Evolutionary conservation across 2,888 invertebrate species (phyloP).

Genomic region (Galeruca laticollis): DNA sequence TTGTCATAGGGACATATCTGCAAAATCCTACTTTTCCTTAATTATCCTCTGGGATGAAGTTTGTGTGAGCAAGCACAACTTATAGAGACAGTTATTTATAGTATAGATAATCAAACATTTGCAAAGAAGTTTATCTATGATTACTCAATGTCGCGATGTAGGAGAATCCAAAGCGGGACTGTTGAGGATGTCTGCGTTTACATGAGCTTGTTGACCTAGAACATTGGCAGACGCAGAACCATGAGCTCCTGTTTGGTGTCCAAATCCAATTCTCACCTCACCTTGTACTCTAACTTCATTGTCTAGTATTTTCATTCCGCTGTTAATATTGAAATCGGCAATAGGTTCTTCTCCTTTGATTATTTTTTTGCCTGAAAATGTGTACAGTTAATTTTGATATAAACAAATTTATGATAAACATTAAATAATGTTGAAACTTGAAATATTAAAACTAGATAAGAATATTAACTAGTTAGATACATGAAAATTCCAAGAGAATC

Average conservation of each 20-base stretch:
- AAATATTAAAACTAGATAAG: no score
- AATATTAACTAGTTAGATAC: no score
- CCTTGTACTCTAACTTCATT: conserved; percentile 16
- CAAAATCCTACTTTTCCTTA: no score
- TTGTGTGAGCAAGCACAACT: no score
- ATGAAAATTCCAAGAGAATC: no score
- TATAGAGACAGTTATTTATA: no score
- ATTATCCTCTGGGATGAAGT: no score
- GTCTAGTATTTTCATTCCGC: conserved; percentile 8
- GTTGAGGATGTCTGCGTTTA: conserved; percentile 10
- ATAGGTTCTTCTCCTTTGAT: conserved; percentile 13
- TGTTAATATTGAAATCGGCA: background rate
- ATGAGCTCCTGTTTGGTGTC: conserved; percentile 14
- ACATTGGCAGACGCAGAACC: background rate
- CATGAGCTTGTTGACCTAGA: conserved; percentile 14
- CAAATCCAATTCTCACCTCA: conserved; percentile 5
- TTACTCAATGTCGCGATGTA: background rate
- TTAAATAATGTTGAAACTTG: no score
- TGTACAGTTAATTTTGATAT: background rate
- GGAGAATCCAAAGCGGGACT: background rate
- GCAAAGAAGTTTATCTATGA: no score
- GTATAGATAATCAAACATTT: no score
- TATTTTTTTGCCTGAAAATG: background rate
- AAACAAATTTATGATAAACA: no score
- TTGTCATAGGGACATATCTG: no score